A percentile compares a stretch with the other conserved stretches of the same genome.
Conservation (phyloP, 2,888 invertebrate species). For the Thereva unica region DNA sequence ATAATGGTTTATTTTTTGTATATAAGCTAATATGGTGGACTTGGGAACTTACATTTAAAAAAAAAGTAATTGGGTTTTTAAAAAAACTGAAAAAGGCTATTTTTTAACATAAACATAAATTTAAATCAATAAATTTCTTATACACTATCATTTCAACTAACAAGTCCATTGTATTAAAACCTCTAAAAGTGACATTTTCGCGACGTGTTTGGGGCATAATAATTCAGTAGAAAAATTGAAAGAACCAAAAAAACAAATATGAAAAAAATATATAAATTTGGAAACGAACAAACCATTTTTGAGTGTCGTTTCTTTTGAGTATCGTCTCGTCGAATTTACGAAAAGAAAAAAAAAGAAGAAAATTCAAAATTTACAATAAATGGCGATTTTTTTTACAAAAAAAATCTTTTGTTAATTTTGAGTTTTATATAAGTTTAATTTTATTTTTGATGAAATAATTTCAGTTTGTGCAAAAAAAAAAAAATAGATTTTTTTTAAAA, state of each 20-base stretch:
- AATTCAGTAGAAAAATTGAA: background rate
- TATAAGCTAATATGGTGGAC: constrained; percentile 23
- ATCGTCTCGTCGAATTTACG: constrained; percentile 3
- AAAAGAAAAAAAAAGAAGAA: background rate
- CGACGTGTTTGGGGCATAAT: constrained; percentile 57
- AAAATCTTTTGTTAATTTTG: constrained; percentile 27
- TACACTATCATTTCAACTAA: background rate
- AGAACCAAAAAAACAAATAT: background rate
- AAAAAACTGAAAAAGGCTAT: no score
- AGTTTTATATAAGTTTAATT: constrained; percentile 12
- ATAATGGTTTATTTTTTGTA: constrained; percentile 16
- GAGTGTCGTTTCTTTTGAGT: constrained; percentile 40
- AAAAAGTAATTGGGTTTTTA: no score
- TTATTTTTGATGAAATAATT: constrained; percentile 22
- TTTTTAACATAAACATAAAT: no score
- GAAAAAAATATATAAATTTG: constrained; percentile 4
- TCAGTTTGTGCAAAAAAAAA: constrained; percentile 8
- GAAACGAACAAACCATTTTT: constrained; percentile 43
- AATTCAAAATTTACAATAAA: constrained; percentile 11
- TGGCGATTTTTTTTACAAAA: constrained; percentile 26
- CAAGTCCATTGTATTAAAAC: constrained; percentile 24
- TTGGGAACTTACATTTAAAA: background rate
- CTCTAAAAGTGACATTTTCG: constrained; percentile 49
- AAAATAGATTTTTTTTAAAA: no score
- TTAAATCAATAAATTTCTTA: no score